Conservation (phyloP, 2,888 invertebrate genomes). For the Mactromeris polynyma region DNA sequence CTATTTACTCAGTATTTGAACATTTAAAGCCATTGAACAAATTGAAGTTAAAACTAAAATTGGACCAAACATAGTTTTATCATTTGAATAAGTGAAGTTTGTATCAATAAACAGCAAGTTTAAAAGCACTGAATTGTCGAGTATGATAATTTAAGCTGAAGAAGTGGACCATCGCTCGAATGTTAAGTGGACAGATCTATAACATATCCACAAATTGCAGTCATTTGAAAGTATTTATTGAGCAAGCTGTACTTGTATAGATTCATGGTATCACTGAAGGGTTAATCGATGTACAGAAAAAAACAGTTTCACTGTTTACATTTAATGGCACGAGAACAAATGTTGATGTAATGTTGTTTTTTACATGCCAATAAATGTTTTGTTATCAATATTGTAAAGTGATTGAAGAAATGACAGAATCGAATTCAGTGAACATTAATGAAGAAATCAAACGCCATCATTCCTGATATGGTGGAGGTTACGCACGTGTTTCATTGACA, state of each 20-base stretch:
- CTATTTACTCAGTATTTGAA: too few relatives aligned
- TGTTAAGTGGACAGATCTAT: conserved; percentile 1
- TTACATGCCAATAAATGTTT: too few relatives aligned
- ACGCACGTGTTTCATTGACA: too few relatives aligned
- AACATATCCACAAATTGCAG: not conserved
- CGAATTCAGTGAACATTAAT: too few relatives aligned
- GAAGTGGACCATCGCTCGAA: not conserved
- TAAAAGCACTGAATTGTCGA: not conserved
- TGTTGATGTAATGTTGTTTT: too few relatives aligned
- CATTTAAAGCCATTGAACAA: too few relatives aligned
- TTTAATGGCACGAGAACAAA: too few relatives aligned
- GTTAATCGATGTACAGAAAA: not conserved
- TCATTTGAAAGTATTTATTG: not conserved
- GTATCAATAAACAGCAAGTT: not conserved
- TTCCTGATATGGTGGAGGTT: too few relatives aligned
- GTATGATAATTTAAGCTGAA: not conserved
- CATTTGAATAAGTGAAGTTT: not conserved
- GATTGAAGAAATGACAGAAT: too few relatives aligned
- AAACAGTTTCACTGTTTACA: too few relatives aligned
- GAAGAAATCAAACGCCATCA: too few relatives aligned
- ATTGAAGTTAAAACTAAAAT: not conserved
- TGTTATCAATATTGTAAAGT: too few relatives aligned
- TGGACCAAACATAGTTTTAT: not conserved
- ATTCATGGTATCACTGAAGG: not conserved
- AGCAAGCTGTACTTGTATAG: not conserved